phyloP scores from a whole-genome alignment of 2,113 vertebrate genomes.

The Chaetura pelagica region DNA sequence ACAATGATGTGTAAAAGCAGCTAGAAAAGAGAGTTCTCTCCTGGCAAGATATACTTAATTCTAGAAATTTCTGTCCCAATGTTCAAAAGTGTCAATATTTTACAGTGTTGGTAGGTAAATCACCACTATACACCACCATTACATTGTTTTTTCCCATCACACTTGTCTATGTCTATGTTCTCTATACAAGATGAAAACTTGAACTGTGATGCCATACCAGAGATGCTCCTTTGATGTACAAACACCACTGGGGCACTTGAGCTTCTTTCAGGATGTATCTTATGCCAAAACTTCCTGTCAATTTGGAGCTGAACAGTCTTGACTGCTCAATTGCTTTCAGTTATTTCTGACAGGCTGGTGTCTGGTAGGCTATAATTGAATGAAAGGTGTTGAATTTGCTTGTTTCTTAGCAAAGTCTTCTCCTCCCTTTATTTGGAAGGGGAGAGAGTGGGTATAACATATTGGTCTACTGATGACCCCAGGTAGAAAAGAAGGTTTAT shows the following conservation, averaged over 20 bases:
- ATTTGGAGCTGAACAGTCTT: background rate
- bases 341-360: background rate
- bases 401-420: background rate
- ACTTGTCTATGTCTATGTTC: background rate
- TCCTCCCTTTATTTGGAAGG: background rate
- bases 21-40: background rate
- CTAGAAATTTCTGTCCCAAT: background rate
- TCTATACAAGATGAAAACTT: background rate
- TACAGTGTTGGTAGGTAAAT: background rate
- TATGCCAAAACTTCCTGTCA: background rate
- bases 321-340: background rate
- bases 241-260: background rate
- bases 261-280: background rate
- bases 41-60: background rate
- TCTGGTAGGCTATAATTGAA: background rate
- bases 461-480: background rate
- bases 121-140: background rate
- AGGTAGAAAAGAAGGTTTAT: background rate
- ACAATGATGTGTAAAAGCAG: background rate
- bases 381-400: background rate
- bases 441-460: background rate
- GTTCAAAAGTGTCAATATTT: background rate
- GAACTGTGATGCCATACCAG: background rate
- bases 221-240: background rate
- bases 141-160: background rate